Evolutionary conservation across 2,888 invertebrate genomes (phyloP).

Genomic region (Mythimna vitellina): DNA sequence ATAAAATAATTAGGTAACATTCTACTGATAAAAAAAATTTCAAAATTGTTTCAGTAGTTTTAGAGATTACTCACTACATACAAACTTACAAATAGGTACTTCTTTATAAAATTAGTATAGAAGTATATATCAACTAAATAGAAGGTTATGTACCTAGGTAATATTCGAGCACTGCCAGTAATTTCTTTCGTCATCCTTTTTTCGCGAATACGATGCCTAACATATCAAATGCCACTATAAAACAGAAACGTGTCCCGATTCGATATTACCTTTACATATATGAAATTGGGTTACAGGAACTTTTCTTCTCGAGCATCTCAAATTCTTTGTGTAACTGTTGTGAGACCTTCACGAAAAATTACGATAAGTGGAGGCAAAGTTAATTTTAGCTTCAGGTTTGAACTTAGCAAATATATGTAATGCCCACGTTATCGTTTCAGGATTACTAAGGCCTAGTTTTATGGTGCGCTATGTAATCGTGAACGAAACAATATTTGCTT

Average conservation of each 20-base stretch:
- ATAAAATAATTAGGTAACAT: no score
- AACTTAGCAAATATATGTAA: neutral
- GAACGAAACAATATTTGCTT: conserved; percentile 10
- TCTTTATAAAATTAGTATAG: no score
- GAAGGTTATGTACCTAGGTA: neutral
- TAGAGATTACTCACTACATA: no score
- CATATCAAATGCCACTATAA: conserved; percentile 38
- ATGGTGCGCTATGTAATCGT: neutral
- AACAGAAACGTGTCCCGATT: conserved; percentile 43
- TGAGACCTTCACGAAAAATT: conserved; percentile 11
- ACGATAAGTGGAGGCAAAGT: neutral
- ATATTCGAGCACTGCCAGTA: conserved; percentile 6
- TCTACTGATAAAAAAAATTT: no score
- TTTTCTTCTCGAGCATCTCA: conserved; percentile 19
- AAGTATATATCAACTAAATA: no score
- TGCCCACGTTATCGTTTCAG: conserved; percentile 4
- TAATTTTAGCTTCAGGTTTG: conserved; percentile 6
- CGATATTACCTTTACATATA: conserved; percentile 29
- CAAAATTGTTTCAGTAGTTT: no score
- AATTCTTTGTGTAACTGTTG: conserved; percentile 1
- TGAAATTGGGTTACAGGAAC: conserved; percentile 17
- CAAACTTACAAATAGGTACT: no score
- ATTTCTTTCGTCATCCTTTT: neutral
- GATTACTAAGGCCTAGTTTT: conserved; percentile 15
- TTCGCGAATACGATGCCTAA: neutral